phyloP scores from a whole-genome alignment of 2,888 invertebrate species.

The Mythimna impura region DNA sequence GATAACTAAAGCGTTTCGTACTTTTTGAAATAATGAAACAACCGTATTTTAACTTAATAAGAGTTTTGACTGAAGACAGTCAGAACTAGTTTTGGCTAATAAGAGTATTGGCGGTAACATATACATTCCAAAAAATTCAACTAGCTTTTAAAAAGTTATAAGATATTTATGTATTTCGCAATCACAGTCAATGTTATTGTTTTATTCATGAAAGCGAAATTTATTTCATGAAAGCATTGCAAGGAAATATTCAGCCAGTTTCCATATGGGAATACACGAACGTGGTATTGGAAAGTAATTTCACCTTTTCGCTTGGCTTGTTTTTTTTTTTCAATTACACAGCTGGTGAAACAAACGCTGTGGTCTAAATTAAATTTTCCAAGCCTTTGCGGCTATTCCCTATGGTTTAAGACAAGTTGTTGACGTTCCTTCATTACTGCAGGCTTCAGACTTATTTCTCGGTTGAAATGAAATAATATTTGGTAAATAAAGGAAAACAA shows the following conservation, averaged over 20 bases:
- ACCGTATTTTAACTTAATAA: no score
- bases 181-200: constrained; percentile 27
- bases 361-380: constrained; percentile 63
- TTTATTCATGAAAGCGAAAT: constrained; percentile 52
- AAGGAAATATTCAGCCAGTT: constrained; percentile 39
- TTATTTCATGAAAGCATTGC: constrained; percentile 40
- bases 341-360: constrained; percentile 66
- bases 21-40: no score
- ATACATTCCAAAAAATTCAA: not conserved
- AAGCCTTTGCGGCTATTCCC: constrained; percentile 53
- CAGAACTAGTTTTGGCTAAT: no score
- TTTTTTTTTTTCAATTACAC: constrained; percentile 69
- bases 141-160: constrained; percentile 13
- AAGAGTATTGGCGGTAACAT: no score
- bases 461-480: constrained; percentile 36
- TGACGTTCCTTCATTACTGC: constrained; percentile 61
- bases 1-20: no score
- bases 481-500: constrained; percentile 17
- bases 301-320: constrained; percentile 62
- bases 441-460: constrained; percentile 38
- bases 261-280: constrained; percentile 65
- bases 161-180: constrained; percentile 18
- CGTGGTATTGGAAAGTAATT: constrained; percentile 68
- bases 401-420: constrained; percentile 60
- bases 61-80: no score